Base-by-base conservation (phyloP, 1,140 invertebrate species). In the Stegodyphus dumicola region DNA sequence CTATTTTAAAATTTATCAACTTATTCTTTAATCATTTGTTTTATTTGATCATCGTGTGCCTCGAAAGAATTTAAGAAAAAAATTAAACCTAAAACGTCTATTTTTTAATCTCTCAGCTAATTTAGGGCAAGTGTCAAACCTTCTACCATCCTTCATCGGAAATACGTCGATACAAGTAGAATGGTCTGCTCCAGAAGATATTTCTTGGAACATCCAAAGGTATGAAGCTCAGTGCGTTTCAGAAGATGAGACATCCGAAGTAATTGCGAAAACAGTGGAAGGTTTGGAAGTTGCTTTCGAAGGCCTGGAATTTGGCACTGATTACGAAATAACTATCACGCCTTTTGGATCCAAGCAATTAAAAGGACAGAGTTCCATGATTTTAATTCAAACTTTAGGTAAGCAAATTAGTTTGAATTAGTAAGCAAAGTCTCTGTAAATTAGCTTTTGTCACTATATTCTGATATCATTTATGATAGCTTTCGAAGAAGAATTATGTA, bases 291-390 rank as follows among this genome's bases (percentile, higher is more conserved):
- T 15, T 7, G n/a, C 11, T 7, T 15, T 75, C 3, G 80, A 84
- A 53, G 66, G 33, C 6, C 17, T 85, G 33, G 73, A 76, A 33
- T 77, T 13, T 7, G 81, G 81, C 11, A 77, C 81, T 0, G 66
- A 76, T 13, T 70, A 69, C n/a, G 53, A 56, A 51, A n/a, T 85
- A 5, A 48, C 15, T 1, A 66, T 85, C n/a, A 69, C 65, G 10
- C 81, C 81, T 7, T n/a, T 77, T 3, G 81, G 73, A 17, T 6
- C 48, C 1, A 70, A 76, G 6, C 6, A 9, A 7, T 6, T 77
- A 49, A 77, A 13, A n/a, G 81, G 81, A 3, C 54, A 77, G 1
- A 51, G 33, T 6, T n/a, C 10, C 6, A 69, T 70, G 17, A 51
- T 85, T 15, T 13, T 67, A 3, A 56, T 77, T 11, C 60, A 64